These are phyloP conservation scores for Tiliacea citrago DNA, from an alignment of 2,888 invertebrate genomes.

Conservation along the genomic window DNA sequence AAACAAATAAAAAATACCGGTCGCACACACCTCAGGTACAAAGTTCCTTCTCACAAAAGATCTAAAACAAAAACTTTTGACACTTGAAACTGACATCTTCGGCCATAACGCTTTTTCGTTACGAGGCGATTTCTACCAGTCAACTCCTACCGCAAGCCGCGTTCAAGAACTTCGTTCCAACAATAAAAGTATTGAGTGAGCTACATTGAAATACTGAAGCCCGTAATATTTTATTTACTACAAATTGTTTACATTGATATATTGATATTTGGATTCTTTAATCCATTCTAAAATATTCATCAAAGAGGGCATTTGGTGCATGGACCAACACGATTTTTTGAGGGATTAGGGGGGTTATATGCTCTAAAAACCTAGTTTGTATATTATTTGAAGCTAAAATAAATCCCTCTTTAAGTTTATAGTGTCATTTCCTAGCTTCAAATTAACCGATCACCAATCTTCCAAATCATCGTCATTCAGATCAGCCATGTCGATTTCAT, in stretches of 20 bases:
- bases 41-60: no score
- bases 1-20: not conserved
- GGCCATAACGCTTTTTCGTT: no score
- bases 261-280: not conserved
- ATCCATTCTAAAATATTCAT: not conserved
- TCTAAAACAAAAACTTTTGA: no score
- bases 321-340: not conserved
- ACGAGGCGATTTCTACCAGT: no score
- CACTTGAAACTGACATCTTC: no score
- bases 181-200: not conserved
- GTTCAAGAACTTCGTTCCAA: no score
- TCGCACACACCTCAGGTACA: no score
- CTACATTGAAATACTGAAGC: not conserved
- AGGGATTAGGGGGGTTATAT: not conserved
- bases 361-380: not conserved
- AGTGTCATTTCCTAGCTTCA: not conserved
- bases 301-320: not conserved
- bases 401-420: not conserved
- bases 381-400: constrained; percentile 4
- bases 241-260: not conserved
- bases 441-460: constrained; percentile 72
- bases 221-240: not conserved
- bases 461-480: constrained; percentile 78
- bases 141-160: no score
- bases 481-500: constrained; percentile 56